Conservation (phyloP, 2,113 vertebrate species). For the Pteronura brasiliensis region DNA sequence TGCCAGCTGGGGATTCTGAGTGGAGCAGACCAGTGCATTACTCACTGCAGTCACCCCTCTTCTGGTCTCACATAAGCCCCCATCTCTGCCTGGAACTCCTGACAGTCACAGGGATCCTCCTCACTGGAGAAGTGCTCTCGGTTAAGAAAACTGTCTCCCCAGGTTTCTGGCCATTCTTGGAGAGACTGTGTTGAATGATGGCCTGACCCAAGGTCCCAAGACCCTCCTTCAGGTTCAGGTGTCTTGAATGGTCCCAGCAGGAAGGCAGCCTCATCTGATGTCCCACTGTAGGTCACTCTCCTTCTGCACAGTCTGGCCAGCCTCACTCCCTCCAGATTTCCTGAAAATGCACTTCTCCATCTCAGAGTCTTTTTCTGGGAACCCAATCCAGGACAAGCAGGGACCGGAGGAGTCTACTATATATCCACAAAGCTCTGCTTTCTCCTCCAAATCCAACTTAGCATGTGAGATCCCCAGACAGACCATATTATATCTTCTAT, state of each 20-base stretch:
- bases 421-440: too few species aligned
- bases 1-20: neutral
- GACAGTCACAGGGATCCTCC: neutral
- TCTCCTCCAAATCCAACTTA: too few species aligned
- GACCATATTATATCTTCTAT: too few species aligned
- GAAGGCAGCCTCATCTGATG: neutral
- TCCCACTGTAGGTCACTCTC: neutral
- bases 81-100: neutral
- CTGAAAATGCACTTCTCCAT: too few species aligned
- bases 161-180: neutral
- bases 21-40: neutral
- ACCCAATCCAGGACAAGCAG: too few species aligned
- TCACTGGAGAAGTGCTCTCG: neutral
- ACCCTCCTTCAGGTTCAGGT: neutral
- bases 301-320: neutral
- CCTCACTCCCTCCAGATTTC: neutral
- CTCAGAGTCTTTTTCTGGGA: too few species aligned
- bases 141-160: neutral
- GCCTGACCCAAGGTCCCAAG: neutral
- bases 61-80: neutral
- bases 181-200: neutral
- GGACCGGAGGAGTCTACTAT: too few species aligned
- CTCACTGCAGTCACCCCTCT: neutral
- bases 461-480: too few species aligned
- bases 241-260: neutral